A percentile compares a stretch with the other conserved stretches of the same genome.
Conservation (phyloP, 2,113 vertebrate species). For the Thamnophis sirtalis region DNA sequence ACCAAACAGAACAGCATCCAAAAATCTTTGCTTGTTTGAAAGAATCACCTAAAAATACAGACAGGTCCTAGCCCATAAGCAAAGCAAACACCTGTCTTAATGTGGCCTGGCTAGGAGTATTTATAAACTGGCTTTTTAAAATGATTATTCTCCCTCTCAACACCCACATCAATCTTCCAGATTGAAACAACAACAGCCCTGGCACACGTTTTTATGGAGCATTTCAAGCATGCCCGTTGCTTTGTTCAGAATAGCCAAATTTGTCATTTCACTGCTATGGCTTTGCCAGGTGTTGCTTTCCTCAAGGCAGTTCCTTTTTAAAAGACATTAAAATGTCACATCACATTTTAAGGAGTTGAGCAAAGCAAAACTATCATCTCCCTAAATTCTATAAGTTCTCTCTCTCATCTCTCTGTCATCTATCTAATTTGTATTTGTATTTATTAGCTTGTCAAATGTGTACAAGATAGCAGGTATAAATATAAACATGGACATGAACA, state of each 20-base stretch:
- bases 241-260: not conserved
- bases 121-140: not conserved
- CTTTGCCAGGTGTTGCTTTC: not conserved
- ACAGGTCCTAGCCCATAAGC: not conserved
- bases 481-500: too few relatives aligned
- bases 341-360: not conserved
- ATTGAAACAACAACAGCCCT: not conserved
- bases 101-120: not conserved
- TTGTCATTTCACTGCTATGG: not conserved
- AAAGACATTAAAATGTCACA: not conserved
- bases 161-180: not conserved
- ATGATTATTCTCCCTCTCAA: constrained; percentile 11
- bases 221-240: not conserved
- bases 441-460: too few relatives aligned
- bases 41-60: constrained; percentile 30
- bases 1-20: constrained; percentile 45
- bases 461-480: too few relatives aligned
- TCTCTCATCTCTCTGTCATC: not conserved
- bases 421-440: not conserved
- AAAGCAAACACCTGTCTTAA: constrained; percentile 25
- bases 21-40: constrained; percentile 27
- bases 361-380: not conserved
- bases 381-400: not conserved
- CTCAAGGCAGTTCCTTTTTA: not conserved
- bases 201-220: not conserved